Percentiles rank a stretch among this genome's conserved stretches.
phyloP scores from a whole-genome alignment of 2,888 invertebrate genomes.

The Drosophila nr. perissopoda region DNA sequence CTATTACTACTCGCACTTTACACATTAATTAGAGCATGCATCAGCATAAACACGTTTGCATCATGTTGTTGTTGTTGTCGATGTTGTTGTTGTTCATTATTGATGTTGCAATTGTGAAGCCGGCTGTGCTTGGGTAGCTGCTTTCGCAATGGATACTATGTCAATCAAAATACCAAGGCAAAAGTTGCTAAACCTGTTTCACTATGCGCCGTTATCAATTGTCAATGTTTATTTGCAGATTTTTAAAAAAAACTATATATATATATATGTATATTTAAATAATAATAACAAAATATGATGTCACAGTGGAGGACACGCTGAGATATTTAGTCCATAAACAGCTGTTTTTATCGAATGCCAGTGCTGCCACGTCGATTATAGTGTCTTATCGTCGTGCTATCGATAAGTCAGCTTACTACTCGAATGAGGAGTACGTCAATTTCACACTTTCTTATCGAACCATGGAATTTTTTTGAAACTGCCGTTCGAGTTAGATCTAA shows the following conservation, averaged over 20 bases:
- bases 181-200: conserved; percentile 70
- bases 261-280: conserved; percentile 3
- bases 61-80: conserved; percentile 17
- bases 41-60: conserved; percentile 48
- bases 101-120: conserved; percentile 35
- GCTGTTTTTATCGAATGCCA: conserved; percentile 18
- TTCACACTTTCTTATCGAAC: background rate
- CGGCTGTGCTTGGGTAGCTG: conserved; percentile 60
- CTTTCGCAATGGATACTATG: conserved; percentile 83
- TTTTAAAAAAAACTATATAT: conserved; percentile 2
- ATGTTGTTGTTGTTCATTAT: conserved; percentile 26
- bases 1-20: conserved; percentile 43
- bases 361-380: conserved; percentile 22
- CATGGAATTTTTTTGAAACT: background rate
- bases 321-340: conserved; percentile 21
- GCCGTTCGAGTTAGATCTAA: conserved; percentile 11
- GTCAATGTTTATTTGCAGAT: conserved; percentile 4
- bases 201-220: conserved; percentile 12
- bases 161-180: conserved; percentile 83
- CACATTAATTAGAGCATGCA: conserved; percentile 57
- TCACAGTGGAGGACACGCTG: conserved; percentile 22
- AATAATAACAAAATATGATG: conserved; percentile 10
- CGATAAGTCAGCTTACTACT: conserved; percentile 6
- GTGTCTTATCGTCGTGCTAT: background rate
- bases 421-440: background rate